These are phyloP conservation scores for Brachypalpus laphriformis DNA, from an alignment of 2,888 invertebrate species.

Conservation along the genomic window DNA sequence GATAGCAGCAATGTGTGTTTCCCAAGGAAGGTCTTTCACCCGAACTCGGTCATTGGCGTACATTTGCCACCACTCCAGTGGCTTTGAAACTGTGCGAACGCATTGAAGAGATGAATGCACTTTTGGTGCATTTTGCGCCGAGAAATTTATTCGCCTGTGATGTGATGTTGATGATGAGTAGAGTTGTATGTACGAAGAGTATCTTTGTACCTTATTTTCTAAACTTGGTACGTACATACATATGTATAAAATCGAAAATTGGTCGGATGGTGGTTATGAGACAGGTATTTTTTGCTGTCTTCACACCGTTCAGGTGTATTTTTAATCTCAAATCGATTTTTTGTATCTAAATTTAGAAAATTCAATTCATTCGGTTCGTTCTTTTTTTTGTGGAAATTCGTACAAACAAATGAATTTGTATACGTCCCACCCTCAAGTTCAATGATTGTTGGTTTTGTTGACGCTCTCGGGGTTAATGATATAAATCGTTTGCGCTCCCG, in stretches of 20 bases:
- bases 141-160: conserved; percentile 49
- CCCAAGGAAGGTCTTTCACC: conserved; percentile 83
- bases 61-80: conserved; percentile 78
- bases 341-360: conserved; percentile 49
- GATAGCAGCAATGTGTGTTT: conserved; percentile 77
- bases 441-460: conserved; percentile 54
- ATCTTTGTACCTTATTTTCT: conserved; percentile 17
- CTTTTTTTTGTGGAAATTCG: conserved; percentile 38
- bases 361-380: conserved; percentile 6
- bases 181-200: not conserved
- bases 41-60: conserved; percentile 84
- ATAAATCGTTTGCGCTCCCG: conserved; percentile 59
- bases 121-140: conserved; percentile 71
- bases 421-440: conserved; percentile 67
- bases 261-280: conserved; percentile 19
- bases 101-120: conserved; percentile 74
- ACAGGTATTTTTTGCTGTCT: not conserved
- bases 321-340: conserved; percentile 46
- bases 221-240: conserved; percentile 12
- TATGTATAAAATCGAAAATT: conserved; percentile 19
- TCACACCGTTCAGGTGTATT: conserved; percentile 22
- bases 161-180: not conserved
- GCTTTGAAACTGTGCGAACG: conserved; percentile 70
- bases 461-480: conserved; percentile 61
- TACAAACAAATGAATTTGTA: conserved; percentile 29